phyloP scores from a whole-genome alignment of 1,140 invertebrate species.

The Neoseiulus cucumeris region DNA sequence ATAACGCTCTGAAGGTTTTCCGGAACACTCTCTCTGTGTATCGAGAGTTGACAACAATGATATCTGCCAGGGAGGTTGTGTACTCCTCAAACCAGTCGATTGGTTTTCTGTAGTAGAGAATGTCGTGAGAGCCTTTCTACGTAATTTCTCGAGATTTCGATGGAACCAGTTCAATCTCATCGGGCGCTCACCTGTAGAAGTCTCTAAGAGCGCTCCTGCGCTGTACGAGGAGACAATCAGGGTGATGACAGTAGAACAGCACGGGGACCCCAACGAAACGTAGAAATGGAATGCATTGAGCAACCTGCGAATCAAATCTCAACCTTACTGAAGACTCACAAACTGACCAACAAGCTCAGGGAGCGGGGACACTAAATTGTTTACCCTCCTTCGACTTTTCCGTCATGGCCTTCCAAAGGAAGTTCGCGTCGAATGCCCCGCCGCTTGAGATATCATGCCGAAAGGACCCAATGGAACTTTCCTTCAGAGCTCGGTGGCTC shows the following conservation, averaged over 20 bases:
- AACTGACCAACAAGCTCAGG: no score
- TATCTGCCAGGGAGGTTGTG: constrained; percentile 44
- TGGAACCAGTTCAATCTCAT: no score
- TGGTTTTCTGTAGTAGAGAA: constrained; percentile 47
- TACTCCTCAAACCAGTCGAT: constrained; percentile 78
- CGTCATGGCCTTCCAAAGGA: no score
- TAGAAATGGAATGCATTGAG: constrained; percentile 21
- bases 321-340: no score
- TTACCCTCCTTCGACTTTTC: no score
- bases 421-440: no score
- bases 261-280: not conserved
- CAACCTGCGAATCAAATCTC: constrained; percentile 3
- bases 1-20: constrained; percentile 54
- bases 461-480: no score
- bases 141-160: constrained; percentile 27
- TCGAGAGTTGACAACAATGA: constrained; percentile 76
- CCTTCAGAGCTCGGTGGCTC: no score
- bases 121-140: constrained; percentile 40
- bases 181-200: not conserved
- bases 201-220: not conserved
- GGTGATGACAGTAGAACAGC: constrained; percentile 17
- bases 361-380: no score
- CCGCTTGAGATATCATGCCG: no score
- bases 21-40: constrained; percentile 65
- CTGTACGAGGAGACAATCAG: constrained; percentile 10